Percentiles rank a stretch among this genome's conserved stretches.
These are phyloP conservation scores for Apoda limacodes DNA, from an alignment of 2,888 invertebrate species.

Conservation along the genomic window DNA sequence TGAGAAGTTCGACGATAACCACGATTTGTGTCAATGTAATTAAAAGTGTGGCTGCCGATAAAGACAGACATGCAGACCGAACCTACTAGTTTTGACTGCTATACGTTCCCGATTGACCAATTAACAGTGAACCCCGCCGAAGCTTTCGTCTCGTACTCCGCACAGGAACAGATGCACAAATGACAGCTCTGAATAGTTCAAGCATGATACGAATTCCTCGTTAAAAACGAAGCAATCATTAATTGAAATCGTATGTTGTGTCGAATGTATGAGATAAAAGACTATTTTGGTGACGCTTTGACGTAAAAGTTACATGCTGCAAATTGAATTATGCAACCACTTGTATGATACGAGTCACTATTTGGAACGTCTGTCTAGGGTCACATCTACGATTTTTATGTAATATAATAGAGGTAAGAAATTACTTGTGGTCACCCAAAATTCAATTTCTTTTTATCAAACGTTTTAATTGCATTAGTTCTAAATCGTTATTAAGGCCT, in stretches of 20 bases:
- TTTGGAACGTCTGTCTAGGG: too few relatives aligned
- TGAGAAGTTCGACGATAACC: slow-evolving; percentile 65
- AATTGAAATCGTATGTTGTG: slow-evolving; percentile 68
- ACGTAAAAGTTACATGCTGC: slow-evolving; percentile 18
- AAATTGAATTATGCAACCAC: slow-evolving; percentile 12
- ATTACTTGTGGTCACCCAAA: too few relatives aligned
- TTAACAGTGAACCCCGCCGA: slow-evolving; percentile 29
- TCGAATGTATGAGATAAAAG: slow-evolving; percentile 53
- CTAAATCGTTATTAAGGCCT: too few relatives aligned
- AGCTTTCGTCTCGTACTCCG: slow-evolving; percentile 22
- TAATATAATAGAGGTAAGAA: too few relatives aligned
- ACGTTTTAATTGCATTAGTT: too few relatives aligned
- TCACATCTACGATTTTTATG: too few relatives aligned
- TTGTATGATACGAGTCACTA: too few relatives aligned
- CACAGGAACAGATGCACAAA: slow-evolving; percentile 20
- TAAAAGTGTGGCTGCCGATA: slow-evolving; percentile 67
- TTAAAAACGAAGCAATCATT: slow-evolving; percentile 55
- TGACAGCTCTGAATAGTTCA: slow-evolving; percentile 35
- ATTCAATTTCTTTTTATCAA: too few relatives aligned
- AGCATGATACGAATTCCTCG: slow-evolving; percentile 46
- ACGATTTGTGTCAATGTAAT: slow-evolving; percentile 69
- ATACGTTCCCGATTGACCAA: slow-evolving; percentile 46
- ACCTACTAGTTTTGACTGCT: slow-evolving; percentile 56
- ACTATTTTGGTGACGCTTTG: slow-evolving; percentile 34
- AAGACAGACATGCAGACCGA: slow-evolving; percentile 43